These are phyloP conservation scores for Paramormyrops hopkinsi DNA, from an alignment of 2,797 vertebrate species.

Conservation along the genomic window DNA sequence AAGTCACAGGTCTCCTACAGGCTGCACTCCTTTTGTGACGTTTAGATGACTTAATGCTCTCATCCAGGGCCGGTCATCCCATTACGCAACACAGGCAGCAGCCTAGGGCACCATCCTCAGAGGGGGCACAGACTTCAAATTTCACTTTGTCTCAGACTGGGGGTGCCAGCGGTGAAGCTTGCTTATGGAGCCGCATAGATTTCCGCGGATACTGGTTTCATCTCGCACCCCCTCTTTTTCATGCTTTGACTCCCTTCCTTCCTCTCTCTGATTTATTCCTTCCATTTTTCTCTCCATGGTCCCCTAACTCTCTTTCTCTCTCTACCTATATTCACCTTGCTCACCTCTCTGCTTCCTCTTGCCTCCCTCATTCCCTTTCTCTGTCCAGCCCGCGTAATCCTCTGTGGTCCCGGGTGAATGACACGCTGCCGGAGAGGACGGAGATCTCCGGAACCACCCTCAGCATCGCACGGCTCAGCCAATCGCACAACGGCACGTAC, in stretches of 20 bases:
- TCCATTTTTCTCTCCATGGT: constrained; percentile 16
- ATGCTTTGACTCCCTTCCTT: constrained; percentile 28
- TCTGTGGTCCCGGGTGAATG: constrained; percentile 81
- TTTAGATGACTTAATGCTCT: neutral
- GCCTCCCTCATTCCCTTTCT: neutral
- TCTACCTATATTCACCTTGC: constrained; percentile 29
- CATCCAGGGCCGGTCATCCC: neutral
- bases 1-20: neutral
- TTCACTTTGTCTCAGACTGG: neutral
- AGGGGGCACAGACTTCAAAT: neutral
- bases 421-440: constrained; percentile 76
- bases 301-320: constrained; percentile 15
- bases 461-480: constrained; percentile 73
- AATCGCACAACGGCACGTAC: constrained; percentile 83
- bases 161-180: neutral
- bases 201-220: neutral
- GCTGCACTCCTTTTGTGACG: neutral
- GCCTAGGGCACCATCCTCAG: neutral
- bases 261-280: neutral
- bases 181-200: neutral
- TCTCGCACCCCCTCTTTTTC: neutral
- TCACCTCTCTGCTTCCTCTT: constrained; percentile 17
- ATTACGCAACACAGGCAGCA: neutral
- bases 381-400: constrained; percentile 68
- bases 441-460: constrained; percentile 72